These are phyloP conservation scores for Brachionus paranguensis DNA, from an alignment of 1,140 invertebrate genomes.

Conservation along the genomic window DNA sequence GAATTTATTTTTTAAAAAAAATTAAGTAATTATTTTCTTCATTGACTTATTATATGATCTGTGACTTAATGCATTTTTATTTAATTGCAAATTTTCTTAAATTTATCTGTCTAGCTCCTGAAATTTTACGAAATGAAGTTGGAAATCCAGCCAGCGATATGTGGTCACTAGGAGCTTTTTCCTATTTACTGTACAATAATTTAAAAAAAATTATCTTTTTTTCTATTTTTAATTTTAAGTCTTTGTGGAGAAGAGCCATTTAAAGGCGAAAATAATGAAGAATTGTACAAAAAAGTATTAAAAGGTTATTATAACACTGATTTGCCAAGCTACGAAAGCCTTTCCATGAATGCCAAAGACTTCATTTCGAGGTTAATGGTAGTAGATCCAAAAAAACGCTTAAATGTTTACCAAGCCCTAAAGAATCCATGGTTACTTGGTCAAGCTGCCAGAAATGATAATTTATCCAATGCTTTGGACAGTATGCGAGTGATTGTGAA, in stretches of 20 bases:
- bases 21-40: background rate
- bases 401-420: slow-evolving; percentile 22
- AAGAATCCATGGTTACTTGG: slow-evolving; percentile 8
- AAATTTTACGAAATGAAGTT: slow-evolving; percentile 15
- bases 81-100: background rate
- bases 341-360: slow-evolving; percentile 29
- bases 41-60: no score
- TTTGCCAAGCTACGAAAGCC: background rate
- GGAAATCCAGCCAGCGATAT: slow-evolving; percentile 35
- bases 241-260: slow-evolving; percentile 36
- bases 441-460: slow-evolving; percentile 20
- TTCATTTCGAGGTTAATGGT: background rate
- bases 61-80: no score
- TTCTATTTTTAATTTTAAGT: background rate
- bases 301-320: background rate
- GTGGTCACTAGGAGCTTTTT: slow-evolving; percentile 27
- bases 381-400: slow-evolving; percentile 18
- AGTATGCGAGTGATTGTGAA: slow-evolving; percentile 31
- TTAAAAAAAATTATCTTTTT: background rate
- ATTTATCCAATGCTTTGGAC: background rate
- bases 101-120: background rate
- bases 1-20: background rate
- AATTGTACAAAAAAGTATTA: slow-evolving; percentile 32
- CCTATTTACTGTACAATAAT: slow-evolving; percentile 15
- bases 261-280: slow-evolving; percentile 16